phyloP scores from a whole-genome alignment of 2,797 vertebrate species.

The Micromesistius poutassou region DNA sequence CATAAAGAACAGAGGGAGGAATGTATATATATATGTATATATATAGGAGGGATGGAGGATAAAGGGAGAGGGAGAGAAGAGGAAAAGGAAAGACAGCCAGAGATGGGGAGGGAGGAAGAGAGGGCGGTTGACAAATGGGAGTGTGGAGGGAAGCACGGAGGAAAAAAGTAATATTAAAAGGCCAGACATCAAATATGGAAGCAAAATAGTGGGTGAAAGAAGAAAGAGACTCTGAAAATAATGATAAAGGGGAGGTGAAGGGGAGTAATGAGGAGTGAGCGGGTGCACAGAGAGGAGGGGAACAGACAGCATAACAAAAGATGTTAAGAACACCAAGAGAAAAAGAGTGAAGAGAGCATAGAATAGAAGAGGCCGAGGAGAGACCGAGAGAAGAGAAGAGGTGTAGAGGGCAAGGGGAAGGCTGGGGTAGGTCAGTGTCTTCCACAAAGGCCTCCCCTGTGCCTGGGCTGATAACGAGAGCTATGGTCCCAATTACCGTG shows the following conservation, averaged over 20 bases:
- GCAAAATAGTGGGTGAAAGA: constrained; percentile 25
- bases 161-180: constrained; percentile 37
- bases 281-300: background rate
- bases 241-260: constrained; percentile 42
- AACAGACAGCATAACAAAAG: constrained; percentile 18
- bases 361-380: constrained; percentile 4
- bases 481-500: constrained; percentile 34
- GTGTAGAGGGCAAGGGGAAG: background rate
- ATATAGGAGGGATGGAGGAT: constrained; percentile 22
- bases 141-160: constrained; percentile 18
- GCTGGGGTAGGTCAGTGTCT: constrained; percentile 6
- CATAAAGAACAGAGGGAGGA: constrained; percentile 37
- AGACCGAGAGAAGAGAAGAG: background rate
- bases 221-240: constrained; percentile 47
- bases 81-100: constrained; percentile 9
- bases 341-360: constrained; percentile 19
- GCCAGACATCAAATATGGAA: constrained; percentile 44
- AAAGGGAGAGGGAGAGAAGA: constrained; percentile 19
- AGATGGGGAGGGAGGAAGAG: constrained; percentile 45
- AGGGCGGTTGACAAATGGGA: constrained; percentile 29
- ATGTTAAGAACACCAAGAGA: constrained; percentile 16
- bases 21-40: too few species aligned
- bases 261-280: constrained; percentile 25
- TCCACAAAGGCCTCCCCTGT: constrained; percentile 11
- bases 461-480: constrained; percentile 44